A percentile compares a stretch with the other conserved stretches of the same genome.
Evolutionary conservation across 2,797 vertebrate genomes (phyloP).

Genomic region (Thripadectes ignobilis): DNA sequence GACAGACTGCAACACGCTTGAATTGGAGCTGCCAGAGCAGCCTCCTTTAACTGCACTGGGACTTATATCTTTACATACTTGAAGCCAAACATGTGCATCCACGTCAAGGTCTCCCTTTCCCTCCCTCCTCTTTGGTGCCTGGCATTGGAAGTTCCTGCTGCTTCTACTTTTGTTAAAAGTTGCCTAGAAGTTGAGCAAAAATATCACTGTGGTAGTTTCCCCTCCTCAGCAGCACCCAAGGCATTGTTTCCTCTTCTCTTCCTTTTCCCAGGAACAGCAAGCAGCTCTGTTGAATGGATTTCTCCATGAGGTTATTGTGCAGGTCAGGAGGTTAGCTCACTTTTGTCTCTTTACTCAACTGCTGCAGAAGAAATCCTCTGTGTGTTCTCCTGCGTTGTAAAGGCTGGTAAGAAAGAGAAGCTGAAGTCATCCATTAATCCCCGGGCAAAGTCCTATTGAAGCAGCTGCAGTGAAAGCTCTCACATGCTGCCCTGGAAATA

Average conservation of each 20-base stretch:
- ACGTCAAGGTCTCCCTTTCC: background rate
- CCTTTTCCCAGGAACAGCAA: background rate
- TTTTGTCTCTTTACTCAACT: constrained; percentile 1
- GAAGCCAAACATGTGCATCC: rapidly evolving
- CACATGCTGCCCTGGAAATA: constrained; percentile 51
- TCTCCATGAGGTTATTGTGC: background rate
- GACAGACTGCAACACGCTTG: background rate
- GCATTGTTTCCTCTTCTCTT: background rate
- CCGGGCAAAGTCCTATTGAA: background rate
- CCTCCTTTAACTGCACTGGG: background rate
- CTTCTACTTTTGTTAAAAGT: background rate
- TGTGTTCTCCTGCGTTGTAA: background rate
- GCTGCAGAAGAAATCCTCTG: constrained; percentile 11
- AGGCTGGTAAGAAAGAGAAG: constrained; percentile 21
- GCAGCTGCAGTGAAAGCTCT: constrained; percentile 48
- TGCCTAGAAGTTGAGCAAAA: background rate
- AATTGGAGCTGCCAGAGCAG: background rate
- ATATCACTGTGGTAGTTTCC: background rate
- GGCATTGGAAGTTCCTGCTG: background rate
- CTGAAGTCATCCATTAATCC: constrained; percentile 44
- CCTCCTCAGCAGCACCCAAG: background rate
- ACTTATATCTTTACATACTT: background rate
- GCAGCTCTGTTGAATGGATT: background rate
- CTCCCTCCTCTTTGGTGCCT: background rate
- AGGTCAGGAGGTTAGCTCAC: constrained; percentile 48